phyloP scores from a whole-genome alignment of 1,140 invertebrate genomes.

The Ceratitis capitata region DNA sequence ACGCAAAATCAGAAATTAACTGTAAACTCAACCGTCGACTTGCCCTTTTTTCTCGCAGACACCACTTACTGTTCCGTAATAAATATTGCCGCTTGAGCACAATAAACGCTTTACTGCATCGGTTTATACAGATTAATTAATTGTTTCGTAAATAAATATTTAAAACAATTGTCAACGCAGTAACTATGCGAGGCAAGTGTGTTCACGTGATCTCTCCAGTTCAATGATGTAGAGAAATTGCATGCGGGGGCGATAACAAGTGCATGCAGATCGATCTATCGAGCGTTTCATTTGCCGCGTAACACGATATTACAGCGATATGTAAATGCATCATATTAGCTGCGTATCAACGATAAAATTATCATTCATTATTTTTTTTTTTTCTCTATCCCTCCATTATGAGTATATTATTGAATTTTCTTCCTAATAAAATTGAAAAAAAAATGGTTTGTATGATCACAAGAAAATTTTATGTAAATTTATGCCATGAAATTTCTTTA shows the following conservation, averaged over 20 bases:
- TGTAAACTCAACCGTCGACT: no score
- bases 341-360: background rate
- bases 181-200: background rate
- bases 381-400: background rate
- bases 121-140: background rate
- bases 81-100: background rate
- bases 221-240: background rate
- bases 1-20: no score
- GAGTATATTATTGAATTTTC: background rate
- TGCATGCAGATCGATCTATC: background rate
- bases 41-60: slow-evolving; percentile 5
- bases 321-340: background rate
- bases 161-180: background rate
- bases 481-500: no score
- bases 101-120: background rate
- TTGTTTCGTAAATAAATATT: background rate
- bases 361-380: background rate
- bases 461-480: background rate
- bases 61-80: background rate
- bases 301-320: background rate
- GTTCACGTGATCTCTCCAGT: slow-evolving; percentile 28
- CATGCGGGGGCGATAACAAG: no score
- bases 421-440: background rate
- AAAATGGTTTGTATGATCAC: no score
- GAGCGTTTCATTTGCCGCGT: slow-evolving; percentile 15